phyloP scores from a whole-genome alignment of 2,888 invertebrate genomes.

The Tenthredo scrophulariae region DNA sequence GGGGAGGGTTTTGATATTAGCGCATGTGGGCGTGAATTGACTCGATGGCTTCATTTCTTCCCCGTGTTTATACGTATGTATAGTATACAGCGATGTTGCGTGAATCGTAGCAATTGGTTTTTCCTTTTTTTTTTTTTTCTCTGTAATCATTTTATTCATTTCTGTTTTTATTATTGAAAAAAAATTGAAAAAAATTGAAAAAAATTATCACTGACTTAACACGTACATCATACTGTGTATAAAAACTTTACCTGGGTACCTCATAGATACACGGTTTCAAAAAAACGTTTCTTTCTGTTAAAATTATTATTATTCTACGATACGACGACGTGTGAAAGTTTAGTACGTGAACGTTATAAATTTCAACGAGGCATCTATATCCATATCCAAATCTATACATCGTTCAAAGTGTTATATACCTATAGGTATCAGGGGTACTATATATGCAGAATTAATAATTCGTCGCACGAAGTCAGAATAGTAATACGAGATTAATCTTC shows the following conservation, averaged over 20 bases:
- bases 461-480: too few species aligned
- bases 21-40: conserved; percentile 8
- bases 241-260: neutral
- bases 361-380: neutral
- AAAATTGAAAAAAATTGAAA: too few species aligned
- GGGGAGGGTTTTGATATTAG: neutral
- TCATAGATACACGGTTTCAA: neutral
- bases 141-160: neutral
- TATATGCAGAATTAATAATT: too few species aligned
- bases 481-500: too few species aligned
- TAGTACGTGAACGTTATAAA: neutral
- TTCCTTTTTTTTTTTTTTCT: neutral
- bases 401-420: neutral
- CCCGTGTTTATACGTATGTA: neutral
- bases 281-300: neutral
- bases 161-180: neutral
- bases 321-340: conserved; percentile 9
- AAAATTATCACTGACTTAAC: neutral
- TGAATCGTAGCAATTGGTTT: neutral
- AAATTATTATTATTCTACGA: neutral
- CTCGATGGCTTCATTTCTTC: conserved; percentile 24
- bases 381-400: neutral
- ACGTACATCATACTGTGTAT: neutral
- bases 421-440: too few species aligned
- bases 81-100: neutral